phyloP scores from a whole-genome alignment of 1,140 invertebrate genomes.

The Aleiodes sp. region DNA sequence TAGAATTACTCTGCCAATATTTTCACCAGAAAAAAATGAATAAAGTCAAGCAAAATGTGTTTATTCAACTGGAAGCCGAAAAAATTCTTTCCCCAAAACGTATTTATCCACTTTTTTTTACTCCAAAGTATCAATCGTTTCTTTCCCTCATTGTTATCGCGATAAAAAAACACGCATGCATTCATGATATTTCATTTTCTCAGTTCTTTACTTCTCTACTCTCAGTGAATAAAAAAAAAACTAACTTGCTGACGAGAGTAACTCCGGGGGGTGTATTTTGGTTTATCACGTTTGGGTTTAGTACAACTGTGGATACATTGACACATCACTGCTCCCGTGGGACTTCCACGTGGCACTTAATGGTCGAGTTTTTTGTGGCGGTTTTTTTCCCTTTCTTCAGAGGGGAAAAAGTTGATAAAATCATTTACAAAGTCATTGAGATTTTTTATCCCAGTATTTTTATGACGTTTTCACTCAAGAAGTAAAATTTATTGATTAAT shows the following conservation, averaged over 20 bases:
- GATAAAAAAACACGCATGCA: conserved; percentile 8
- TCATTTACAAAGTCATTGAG: neutral
- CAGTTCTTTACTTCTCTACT: neutral
- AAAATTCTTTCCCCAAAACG: neutral
- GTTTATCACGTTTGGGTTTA: neutral
- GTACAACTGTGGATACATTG: neutral
- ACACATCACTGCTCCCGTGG: neutral
- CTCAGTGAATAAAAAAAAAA: neutral
- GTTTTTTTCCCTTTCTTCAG: neutral
- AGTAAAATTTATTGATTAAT: no score
- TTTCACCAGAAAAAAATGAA: no score
- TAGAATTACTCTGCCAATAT: no score
- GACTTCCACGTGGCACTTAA: neutral
- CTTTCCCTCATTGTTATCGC: neutral
- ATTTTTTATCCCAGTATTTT: neutral
- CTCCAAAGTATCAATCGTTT: neutral
- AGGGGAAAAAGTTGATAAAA: neutral
- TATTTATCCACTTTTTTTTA: neutral
- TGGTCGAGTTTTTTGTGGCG: neutral
- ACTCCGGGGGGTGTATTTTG: neutral
- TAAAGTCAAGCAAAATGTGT: no score
- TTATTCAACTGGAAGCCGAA: neutral
- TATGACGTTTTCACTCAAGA: no score
- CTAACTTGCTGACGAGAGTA: conserved; percentile 7
- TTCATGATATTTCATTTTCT: conserved; percentile 1